These are phyloP conservation scores for Heterohyrax brucei DNA, from an alignment of 2,797 vertebrate genomes.

Conservation along the genomic window DNA sequence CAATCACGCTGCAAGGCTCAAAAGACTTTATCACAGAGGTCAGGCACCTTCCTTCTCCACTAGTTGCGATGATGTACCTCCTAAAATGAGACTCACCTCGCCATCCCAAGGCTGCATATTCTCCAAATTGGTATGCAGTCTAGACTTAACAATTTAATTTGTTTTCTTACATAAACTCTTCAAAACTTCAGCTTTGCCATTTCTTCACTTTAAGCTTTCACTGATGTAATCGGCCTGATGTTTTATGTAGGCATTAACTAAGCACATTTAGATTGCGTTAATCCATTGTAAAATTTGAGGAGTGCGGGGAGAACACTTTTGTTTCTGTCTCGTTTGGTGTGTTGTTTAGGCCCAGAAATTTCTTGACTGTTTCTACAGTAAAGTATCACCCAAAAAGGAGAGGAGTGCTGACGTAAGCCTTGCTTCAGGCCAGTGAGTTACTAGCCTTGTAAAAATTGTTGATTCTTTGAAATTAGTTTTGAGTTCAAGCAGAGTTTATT, in stretches of 20 bases:
- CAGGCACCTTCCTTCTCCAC: neutral
- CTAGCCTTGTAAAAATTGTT: conserved; percentile 52
- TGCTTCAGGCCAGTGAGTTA: neutral
- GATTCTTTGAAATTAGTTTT: conserved; percentile 56
- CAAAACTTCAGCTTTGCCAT: conserved; percentile 6
- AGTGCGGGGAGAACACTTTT: conserved; percentile 64
- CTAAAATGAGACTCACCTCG: neutral
- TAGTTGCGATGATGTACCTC: too few species aligned
- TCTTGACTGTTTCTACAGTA: conserved; percentile 72
- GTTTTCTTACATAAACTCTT: conserved; percentile 48
- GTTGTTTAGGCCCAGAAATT: conserved; percentile 61
- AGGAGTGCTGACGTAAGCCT: neutral
- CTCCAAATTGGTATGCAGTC: neutral
- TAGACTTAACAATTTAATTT: neutral
- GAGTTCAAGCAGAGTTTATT: conserved; percentile 41
- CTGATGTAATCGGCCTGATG: conserved; percentile 49
- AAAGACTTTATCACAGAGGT: neutral
- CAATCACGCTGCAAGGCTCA: neutral
- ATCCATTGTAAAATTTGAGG: conserved; percentile 70
- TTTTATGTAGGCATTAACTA: conserved; percentile 70
- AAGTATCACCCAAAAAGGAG: conserved; percentile 73
- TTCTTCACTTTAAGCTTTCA: neutral
- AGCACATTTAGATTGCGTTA: conserved; percentile 54
- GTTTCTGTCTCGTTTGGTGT: conserved; percentile 67
- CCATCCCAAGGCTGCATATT: neutral